Base-by-base conservation (phyloP, 2,113 vertebrate species). In the Saguinus imperator region DNA sequence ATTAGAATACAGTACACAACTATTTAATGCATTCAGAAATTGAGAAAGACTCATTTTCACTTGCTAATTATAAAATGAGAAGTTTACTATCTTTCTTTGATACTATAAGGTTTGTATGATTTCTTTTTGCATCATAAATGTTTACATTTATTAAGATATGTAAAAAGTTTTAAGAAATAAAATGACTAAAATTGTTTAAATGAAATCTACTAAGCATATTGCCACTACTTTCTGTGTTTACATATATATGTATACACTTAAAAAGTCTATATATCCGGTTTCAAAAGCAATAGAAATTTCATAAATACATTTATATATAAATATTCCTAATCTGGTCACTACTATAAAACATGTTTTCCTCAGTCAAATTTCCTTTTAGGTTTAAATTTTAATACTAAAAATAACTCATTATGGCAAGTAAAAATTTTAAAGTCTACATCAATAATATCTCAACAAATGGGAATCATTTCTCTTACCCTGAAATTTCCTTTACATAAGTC, bases 341-440 rank as follows among this genome's bases (percentile, higher is more conserved):
- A 92, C 61, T 80, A 18, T 87, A 70, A 84, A 76, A 87, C 70
- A 94, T 90, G 0, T 4, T 76, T 92, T 95, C 23, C 14, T 84
- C 12, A 29, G 32, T 84, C 11, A 43, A 48, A 76, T 88, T 91
- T 93, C 7, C 2, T 35, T 94, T 80, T 81, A 29, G 32, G 23
- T 82, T 93, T 96, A 84, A 21, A 89, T 72, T 91, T 93, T 82
- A 91, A 40, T 79, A 27, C 18, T 37, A 58, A 40, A 94, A 85
- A 35, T 40, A 79, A 72, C 10, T 89, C 23, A 72, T 87, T 87
- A 9, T 66, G 64, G 27, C 92, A 48, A 79, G 73, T 82, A 40
- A 90, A 92, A 72, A 77, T 50, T 83, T 87, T 87, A 40, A 17
- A 50, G 0, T 57, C 45, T 16, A 57, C 3, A 77, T 87, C 43